Evolutionary conservation across 1,140 invertebrate species (phyloP), one percentile per base, ranked within the genome.

Genomic region (Micrasema minimum): DNA sequence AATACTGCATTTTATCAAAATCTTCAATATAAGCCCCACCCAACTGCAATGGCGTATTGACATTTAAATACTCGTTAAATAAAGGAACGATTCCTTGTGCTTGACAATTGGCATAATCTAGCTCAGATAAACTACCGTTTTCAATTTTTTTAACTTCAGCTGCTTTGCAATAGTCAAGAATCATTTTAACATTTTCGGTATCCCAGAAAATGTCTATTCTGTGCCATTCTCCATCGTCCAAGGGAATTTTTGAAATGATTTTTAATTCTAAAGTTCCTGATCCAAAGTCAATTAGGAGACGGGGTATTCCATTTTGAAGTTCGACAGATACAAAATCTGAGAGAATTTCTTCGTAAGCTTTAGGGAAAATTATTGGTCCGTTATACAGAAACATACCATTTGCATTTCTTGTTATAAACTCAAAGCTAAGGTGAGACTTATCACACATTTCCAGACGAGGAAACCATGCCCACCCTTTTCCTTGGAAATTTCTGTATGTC

Each of bases 1-100:
- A 90, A 79, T 94, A 96, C 57, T 92, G 88, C 10, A 90, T 89
- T 0, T 92, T 92, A 76, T 96, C 93, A 69, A 93, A 92, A 72
- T 92, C 90, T 76, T 95, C 92, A 12, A 94, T 90, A 38, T 69
- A 72, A n/a, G 68, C 48, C 18, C 71, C 71, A 22, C 71, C 71
- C n/a, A 72, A 23, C 38, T 92, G 89, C 35, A 92, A 78, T 2
- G 90, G 88, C 9, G 87, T 85, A 78, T 91, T 90, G 0, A 92
- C 85, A 79, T 92, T 91, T 2, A 92, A 78, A 71, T 87, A 88
- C 75, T 89, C 87, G 71, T 90, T 90, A 72, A 90, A 90, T 4
- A 88, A 88, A 1, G 87, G 87, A 57, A 90, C 88, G 26, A 78
- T 79, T 2, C 86, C 87, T 18, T 80, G 82, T 7, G 85, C 86